Evolutionary conservation across 2,113 vertebrate genomes (phyloP).

Genomic region (Cyprinodon tularosa): DNA sequence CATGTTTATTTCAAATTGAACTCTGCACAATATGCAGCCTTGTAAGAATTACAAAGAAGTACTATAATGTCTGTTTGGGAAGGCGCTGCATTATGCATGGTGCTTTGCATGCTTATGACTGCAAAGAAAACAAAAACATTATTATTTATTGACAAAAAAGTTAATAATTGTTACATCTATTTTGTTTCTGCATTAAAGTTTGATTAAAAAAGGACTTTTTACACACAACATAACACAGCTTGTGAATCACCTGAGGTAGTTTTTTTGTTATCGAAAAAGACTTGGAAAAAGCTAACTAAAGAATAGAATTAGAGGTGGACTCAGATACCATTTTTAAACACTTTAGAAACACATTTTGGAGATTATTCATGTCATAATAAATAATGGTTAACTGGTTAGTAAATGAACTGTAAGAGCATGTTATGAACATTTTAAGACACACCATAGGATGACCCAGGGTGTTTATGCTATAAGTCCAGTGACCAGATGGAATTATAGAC

Average conservation of each 20-base stretch:
- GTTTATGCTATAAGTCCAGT: neutral
- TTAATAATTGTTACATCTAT: conserved; percentile 17
- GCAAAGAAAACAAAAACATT: neutral
- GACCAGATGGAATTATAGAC: neutral
- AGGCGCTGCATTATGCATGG: neutral
- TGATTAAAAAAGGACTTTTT: neutral
- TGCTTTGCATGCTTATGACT: conserved; percentile 2
- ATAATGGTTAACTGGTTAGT: too few relatives aligned
- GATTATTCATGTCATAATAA: too few relatives aligned
- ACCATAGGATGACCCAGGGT: neutral
- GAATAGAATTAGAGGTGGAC: too few relatives aligned
- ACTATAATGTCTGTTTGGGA: neutral
- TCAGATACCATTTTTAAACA: too few relatives aligned
- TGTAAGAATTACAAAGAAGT: neutral
- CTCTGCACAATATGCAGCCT: neutral
- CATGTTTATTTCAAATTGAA: neutral
- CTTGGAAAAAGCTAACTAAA: too few relatives aligned
- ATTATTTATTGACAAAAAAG: too few relatives aligned
- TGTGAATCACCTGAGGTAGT: too few relatives aligned
- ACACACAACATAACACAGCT: neutral
- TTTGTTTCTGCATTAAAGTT: conserved; percentile 6
- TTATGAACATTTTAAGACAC: neutral
- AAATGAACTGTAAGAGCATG: too few relatives aligned
- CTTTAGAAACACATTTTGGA: too few relatives aligned
- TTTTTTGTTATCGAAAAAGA: too few relatives aligned